These are phyloP conservation scores for Cirrhinus molitorella DNA, from an alignment of 2,797 vertebrate genomes.

Conservation along the genomic window DNA sequence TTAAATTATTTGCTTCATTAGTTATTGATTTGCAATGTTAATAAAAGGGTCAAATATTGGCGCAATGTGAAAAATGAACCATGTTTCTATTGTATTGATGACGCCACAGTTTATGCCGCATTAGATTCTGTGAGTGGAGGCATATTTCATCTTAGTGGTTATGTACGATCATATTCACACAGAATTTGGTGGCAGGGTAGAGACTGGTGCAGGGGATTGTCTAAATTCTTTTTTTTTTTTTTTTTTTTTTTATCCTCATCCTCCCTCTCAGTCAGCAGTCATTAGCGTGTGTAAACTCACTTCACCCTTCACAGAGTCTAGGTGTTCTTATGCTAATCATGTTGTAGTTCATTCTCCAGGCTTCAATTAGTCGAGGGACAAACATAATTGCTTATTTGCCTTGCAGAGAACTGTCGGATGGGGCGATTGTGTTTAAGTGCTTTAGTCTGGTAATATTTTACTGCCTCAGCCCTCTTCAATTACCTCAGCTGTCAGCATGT, in stretches of 20 bases:
- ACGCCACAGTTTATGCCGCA: background rate
- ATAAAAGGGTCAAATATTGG: background rate
- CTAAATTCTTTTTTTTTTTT: no score
- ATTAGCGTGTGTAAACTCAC: conserved; percentile 53
- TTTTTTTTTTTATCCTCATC: conserved; percentile 30
- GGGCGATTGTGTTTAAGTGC: conserved; percentile 69
- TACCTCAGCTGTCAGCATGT: conserved; percentile 53
- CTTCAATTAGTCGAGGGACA: conserved; percentile 75
- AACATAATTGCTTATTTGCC: conserved; percentile 75
- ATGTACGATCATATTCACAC: background rate
- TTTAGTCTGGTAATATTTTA: conserved; percentile 77
- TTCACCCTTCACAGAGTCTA: conserved; percentile 66
- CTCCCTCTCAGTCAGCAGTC: conserved; percentile 32
- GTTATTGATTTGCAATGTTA: background rate
- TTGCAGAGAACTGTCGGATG: conserved; percentile 68
- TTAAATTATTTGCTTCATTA: background rate
- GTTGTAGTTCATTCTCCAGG: conserved; percentile 63
- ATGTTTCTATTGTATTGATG: background rate
- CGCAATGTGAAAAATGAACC: background rate
- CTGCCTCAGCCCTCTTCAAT: conserved; percentile 56
- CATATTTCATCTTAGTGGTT: background rate
- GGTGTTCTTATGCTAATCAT: conserved; percentile 72
- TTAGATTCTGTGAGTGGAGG: no score
- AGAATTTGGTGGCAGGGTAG: background rate
- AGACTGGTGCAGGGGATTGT: background rate